Evolutionary conservation across 1,140 invertebrate species (phyloP).

Genomic region (Drosophila burlai): DNA sequence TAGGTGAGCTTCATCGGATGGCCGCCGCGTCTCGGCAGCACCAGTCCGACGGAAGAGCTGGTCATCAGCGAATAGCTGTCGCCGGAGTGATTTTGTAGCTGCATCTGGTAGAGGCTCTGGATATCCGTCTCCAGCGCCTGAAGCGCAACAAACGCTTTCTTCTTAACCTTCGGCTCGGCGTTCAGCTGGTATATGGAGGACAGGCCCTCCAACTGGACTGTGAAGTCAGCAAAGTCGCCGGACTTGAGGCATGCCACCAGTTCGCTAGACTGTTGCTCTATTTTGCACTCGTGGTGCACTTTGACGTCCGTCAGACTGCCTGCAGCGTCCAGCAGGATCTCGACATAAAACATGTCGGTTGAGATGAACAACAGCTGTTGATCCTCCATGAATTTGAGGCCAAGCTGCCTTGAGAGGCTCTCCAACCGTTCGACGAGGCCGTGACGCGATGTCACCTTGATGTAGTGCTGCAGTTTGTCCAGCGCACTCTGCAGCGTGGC

Average conservation of each 20-base stretch:
- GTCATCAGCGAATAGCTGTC: constrained; percentile 95
- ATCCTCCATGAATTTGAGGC: constrained; percentile 86
- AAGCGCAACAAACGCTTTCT: constrained; percentile 96
- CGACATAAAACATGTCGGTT: constrained; percentile 98
- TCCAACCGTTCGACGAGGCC: constrained; percentile 96
- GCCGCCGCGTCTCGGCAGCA: constrained; percentile 92
- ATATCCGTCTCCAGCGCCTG: constrained; percentile 97
- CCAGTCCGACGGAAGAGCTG: constrained; percentile 94
- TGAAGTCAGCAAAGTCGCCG: constrained; percentile 97
- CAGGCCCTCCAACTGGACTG: constrained; percentile 95
- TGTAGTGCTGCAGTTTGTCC: constrained; percentile 96
- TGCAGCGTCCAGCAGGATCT: constrained; percentile 93
- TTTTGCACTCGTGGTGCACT: constrained; percentile 85
- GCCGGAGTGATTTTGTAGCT: constrained; percentile 85
- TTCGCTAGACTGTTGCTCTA: constrained; percentile 88
- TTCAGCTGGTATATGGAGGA: constrained; percentile 97
- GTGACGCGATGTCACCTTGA: constrained; percentile 96
- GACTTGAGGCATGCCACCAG: constrained; percentile 91
- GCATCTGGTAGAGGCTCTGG: constrained; percentile 91
- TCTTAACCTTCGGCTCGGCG: constrained; percentile 97
- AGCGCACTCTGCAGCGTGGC: constrained; percentile 94
- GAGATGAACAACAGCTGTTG: constrained; percentile 91
- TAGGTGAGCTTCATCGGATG: constrained; percentile 97
- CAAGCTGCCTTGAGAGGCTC: constrained; percentile 94
- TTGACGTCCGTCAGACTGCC: constrained; percentile 96